Evolutionary conservation across 2,888 invertebrate species (phyloP).

Genomic region (Cataglyphis livida): DNA sequence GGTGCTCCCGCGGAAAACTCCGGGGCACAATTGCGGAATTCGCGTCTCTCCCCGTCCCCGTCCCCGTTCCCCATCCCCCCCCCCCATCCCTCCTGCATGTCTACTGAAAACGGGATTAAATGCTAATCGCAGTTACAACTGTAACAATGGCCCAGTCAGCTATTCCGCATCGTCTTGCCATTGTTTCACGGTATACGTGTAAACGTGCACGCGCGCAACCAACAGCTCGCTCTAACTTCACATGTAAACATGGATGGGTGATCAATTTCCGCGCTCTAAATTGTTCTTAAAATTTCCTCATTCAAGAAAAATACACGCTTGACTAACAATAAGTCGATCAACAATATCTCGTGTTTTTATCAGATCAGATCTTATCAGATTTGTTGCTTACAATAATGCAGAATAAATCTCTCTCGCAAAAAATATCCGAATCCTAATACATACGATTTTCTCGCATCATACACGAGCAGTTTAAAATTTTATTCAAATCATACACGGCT

Average conservation of each 20-base stretch:
- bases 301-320: neutral
- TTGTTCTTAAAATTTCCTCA: neutral
- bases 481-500: neutral
- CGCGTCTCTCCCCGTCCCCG: slow-evolving; percentile 43
- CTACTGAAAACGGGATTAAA: slow-evolving; percentile 69
- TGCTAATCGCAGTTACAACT: slow-evolving; percentile 69
- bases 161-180: slow-evolving; percentile 26
- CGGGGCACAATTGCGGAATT: slow-evolving; percentile 57
- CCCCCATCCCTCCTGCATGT: neutral
- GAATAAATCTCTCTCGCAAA: neutral
- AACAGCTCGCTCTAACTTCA: slow-evolving; percentile 22
- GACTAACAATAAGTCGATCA: neutral
- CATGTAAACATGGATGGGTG: slow-evolving; percentile 42
- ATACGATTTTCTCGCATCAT: neutral
- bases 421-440: neutral
- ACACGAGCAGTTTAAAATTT: neutral
- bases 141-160: slow-evolving; percentile 57
- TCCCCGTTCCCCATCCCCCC: neutral
- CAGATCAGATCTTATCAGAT: too few species aligned
- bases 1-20: slow-evolving; percentile 65
- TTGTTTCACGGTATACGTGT: slow-evolving; percentile 26
- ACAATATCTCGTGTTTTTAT: neutral
- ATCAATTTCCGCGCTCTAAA: slow-evolving; percentile 21
- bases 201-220: slow-evolving; percentile 13
- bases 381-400: neutral